phyloP scores from a whole-genome alignment of 2,888 invertebrate species.

The Cecidostiba fungosa region DNA sequence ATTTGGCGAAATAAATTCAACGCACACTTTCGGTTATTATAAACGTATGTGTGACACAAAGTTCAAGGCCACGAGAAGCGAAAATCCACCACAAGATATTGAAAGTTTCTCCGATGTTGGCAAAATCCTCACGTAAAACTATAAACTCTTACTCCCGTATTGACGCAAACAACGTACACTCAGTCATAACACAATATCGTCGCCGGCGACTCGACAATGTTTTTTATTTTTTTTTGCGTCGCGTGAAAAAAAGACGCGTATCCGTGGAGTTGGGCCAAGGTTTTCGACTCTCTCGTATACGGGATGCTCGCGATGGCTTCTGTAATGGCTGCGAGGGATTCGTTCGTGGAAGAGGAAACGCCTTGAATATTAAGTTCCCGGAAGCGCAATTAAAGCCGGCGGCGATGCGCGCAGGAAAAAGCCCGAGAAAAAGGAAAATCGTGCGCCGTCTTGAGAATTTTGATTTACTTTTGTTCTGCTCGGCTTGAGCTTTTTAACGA shows the following conservation, averaged over 20 bases:
- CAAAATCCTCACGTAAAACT: constrained; percentile 12
- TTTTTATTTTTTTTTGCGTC: not conserved
- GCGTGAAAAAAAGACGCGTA: not conserved
- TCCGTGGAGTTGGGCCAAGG: constrained; percentile 51
- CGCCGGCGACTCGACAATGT: not conserved
- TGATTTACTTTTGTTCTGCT: constrained; percentile 16
- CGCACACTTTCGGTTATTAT: too few relatives aligned
- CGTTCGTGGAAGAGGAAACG: constrained; percentile 54
- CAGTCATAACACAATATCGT: constrained; percentile 22
- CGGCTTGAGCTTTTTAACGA: not conserved
- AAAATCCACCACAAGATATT: not conserved
- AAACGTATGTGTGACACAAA: not conserved
- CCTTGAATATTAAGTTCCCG: constrained; percentile 56
- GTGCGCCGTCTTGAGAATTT: constrained; percentile 9
- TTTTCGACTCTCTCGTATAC: constrained; percentile 36
- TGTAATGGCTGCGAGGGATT: not conserved
- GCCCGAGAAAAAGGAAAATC: not conserved
- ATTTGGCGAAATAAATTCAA: too few relatives aligned
- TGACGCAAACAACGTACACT: not conserved
- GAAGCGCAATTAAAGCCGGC: constrained; percentile 52
- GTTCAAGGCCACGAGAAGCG: not conserved
- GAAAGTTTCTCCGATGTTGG: not conserved
- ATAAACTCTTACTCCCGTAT: constrained; percentile 1
- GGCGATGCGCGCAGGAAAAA: constrained; percentile 6
- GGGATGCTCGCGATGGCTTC: not conserved